phyloP scores from a whole-genome alignment of 23 tunicate genomes.

The Ciona savignyi region DNA sequence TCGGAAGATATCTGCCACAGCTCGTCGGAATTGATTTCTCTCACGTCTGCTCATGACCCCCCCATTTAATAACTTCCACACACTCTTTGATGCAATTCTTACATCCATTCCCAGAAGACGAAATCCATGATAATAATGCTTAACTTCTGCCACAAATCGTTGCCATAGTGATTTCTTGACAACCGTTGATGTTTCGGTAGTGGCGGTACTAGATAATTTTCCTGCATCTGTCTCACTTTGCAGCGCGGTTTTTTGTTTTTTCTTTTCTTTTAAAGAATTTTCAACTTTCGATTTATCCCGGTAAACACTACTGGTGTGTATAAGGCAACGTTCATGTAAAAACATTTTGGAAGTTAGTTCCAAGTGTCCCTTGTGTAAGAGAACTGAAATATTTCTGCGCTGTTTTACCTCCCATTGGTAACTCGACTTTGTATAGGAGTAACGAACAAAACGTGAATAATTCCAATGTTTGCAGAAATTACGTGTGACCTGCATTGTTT shows the following conservation, averaged over 20 bases:
- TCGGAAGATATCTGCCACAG: constrained; percentile 82
- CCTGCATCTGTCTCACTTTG: constrained; percentile 2
- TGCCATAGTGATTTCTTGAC: constrained; percentile 55
- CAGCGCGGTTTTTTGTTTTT: constrained; percentile 36
- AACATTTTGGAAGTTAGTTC: too few relatives aligned
- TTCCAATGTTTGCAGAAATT: too few relatives aligned
- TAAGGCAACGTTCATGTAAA: not conserved
- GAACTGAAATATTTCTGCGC: too few relatives aligned
- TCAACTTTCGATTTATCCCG: constrained; percentile 87
- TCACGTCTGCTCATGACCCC: constrained; percentile 54
- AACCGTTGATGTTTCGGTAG: not conserved
- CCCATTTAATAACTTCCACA: constrained; percentile 72
- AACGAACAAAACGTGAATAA: too few relatives aligned
- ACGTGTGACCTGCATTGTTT: too few relatives aligned
- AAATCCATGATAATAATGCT: constrained; percentile 89
- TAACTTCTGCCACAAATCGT: constrained; percentile 77
- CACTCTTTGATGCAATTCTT: constrained; percentile 61
- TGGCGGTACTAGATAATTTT: not conserved
- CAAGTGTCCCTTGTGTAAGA: too few relatives aligned
- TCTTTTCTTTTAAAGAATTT: constrained; percentile 65
- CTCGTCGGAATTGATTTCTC: constrained; percentile 80
- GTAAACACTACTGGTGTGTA: constrained; percentile 14
- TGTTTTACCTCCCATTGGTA: too few relatives aligned
- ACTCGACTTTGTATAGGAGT: too few relatives aligned
- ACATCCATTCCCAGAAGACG: constrained; percentile 60